Evolutionary conservation across 2,113 vertebrate species (phyloP).

Genomic region (Chauna torquata): DNA sequence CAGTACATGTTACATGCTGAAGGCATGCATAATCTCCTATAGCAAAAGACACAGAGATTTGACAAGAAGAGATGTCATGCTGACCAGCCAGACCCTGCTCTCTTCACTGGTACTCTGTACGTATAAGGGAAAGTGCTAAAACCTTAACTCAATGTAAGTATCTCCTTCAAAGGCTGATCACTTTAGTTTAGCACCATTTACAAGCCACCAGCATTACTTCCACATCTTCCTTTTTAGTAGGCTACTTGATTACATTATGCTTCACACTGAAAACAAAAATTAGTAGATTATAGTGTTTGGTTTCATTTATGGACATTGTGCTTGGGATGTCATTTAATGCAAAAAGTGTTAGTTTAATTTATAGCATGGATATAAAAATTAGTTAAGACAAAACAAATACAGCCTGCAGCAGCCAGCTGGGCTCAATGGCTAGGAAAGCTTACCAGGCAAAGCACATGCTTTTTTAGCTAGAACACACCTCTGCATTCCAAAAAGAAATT

Average conservation of each 20-base stretch:
- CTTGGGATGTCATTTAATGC: background rate
- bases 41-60: background rate
- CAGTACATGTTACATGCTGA: background rate
- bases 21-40: background rate
- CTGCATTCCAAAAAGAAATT: constrained; percentile 53
- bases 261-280: constrained; percentile 22
- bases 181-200: background rate
- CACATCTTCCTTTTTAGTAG: background rate
- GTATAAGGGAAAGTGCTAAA: background rate
- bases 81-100: background rate
- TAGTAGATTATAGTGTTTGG: constrained; percentile 38
- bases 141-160: background rate
- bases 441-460: constrained; percentile 30
- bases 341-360: constrained; percentile 10
- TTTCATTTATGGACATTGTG: constrained; percentile 56
- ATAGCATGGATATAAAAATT: constrained; percentile 46
- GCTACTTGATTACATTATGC: constrained; percentile 5
- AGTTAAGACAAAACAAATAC: constrained; percentile 54
- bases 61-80: background rate
- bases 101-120: background rate
- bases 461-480: constrained; percentile 43
- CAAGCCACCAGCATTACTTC: constrained; percentile 14
- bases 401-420: constrained; percentile 52
- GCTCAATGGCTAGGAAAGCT: constrained; percentile 26
- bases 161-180: background rate